phyloP scores from a whole-genome alignment of 2,797 vertebrate species.

The Sebastes minor region DNA sequence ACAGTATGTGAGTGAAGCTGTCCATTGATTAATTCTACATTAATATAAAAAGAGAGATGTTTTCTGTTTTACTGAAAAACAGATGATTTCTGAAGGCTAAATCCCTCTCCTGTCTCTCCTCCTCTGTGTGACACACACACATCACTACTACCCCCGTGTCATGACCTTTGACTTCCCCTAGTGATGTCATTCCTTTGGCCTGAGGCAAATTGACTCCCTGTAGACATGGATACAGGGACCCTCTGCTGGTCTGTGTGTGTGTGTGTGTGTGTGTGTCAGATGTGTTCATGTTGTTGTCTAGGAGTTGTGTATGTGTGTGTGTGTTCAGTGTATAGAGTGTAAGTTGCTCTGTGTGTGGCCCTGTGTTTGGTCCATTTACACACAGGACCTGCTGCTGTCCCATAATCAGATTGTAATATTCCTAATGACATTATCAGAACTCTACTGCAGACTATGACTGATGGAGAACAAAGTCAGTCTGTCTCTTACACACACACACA shows the following conservation, averaged over 20 bases:
- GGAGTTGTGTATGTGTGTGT: constrained; percentile 29
- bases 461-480: constrained; percentile 26
- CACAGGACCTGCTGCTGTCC: constrained; percentile 47
- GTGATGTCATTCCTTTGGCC: constrained; percentile 55
- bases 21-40: background rate
- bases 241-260: constrained; percentile 13
- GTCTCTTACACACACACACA: background rate
- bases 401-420: constrained; percentile 60
- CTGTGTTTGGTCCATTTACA: constrained; percentile 11
- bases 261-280: constrained; percentile 31
- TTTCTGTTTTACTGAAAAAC: background rate
- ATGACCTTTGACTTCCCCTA: constrained; percentile 36
- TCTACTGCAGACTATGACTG: constrained; percentile 42
- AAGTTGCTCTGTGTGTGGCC: constrained; percentile 41
- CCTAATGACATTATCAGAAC: constrained; percentile 59
- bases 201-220: constrained; percentile 35
- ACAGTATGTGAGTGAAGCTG: background rate
- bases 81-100: background rate
- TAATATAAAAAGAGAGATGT: background rate
- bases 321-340: background rate
- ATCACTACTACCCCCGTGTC: background rate
- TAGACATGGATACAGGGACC: constrained; percentile 36
- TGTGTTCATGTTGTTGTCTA: constrained; percentile 4
- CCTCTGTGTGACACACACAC: background rate
- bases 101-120: background rate